These are phyloP conservation scores for Steinernema feltiae DNA, from an alignment of 1,140 invertebrate species.

Conservation along the genomic window DNA sequence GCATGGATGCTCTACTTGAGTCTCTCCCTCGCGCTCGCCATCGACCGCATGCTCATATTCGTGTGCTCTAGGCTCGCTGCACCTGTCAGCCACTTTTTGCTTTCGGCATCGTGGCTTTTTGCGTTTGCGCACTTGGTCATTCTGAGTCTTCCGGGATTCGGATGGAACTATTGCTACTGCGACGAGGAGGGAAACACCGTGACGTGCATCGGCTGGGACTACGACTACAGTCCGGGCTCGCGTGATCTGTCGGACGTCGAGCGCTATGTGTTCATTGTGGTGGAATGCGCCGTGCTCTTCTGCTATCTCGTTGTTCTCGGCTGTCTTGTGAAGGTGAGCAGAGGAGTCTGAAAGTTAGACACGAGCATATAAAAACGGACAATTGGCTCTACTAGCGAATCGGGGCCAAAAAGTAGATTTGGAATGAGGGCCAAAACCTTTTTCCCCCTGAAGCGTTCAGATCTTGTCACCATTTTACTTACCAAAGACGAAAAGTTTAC, in stretches of 20 bases:
- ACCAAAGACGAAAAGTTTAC: too few relatives aligned
- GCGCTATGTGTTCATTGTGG: background rate
- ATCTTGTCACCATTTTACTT: too few relatives aligned
- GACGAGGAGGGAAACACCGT: background rate
- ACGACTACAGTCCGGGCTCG: background rate
- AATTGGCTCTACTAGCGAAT: too few relatives aligned
- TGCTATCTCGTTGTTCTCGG: background rate
- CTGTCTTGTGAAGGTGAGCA: background rate
- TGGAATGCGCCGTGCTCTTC: background rate
- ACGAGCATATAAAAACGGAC: too few relatives aligned
- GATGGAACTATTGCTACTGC: background rate
- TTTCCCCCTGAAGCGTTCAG: too few relatives aligned
- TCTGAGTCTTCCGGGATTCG: background rate
- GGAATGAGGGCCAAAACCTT: too few relatives aligned
- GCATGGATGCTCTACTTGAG: background rate
- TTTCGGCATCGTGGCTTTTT: background rate
- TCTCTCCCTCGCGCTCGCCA: background rate
- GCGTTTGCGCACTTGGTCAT: background rate
- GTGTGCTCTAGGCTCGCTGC: background rate
- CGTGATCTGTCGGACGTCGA: background rate
- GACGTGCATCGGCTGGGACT: background rate
- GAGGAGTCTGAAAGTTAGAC: too few relatives aligned
- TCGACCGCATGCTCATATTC: background rate
- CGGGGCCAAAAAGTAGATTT: too few relatives aligned
- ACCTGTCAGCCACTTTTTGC: background rate